A percentile compares a stretch with the other conserved stretches of the same genome.
Evolutionary conservation across 2,113 vertebrate species (phyloP).

Genomic region (Laterallus jamaicensis): DNA sequence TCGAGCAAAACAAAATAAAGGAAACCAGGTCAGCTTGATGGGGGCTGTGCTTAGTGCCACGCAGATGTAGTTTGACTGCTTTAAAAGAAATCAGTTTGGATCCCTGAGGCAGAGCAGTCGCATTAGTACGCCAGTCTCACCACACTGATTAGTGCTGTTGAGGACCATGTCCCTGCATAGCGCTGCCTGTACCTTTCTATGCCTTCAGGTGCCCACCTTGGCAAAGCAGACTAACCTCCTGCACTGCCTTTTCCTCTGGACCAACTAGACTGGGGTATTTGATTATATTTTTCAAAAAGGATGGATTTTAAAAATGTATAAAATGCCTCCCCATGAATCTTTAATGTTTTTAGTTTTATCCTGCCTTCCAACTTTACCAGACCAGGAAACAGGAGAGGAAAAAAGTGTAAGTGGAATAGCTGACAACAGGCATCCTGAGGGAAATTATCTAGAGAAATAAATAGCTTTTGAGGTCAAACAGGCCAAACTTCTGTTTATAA

Average conservation of each 20-base stretch:
- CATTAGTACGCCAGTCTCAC: fast-evolving
- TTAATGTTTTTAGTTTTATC: background rate
- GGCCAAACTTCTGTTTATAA: background rate
- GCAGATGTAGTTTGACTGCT: background rate
- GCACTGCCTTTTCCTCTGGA: background rate
- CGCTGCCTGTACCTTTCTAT: fast-evolving
- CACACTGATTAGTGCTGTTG: background rate
- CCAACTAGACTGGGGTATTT: background rate
- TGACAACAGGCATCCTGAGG: background rate
- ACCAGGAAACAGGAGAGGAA: background rate
- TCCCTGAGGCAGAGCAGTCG: background rate
- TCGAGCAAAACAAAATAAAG: background rate
- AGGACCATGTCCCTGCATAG: background rate
- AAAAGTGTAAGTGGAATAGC: background rate
- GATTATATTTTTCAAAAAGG: background rate
- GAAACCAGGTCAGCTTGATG: background rate
- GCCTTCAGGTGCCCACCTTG: background rate
- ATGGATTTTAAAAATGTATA: background rate
- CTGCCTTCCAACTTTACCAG: background rate
- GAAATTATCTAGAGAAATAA: background rate
- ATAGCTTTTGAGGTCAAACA: background rate
- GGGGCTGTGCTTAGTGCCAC: background rate
- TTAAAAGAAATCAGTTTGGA: background rate
- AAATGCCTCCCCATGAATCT: background rate
- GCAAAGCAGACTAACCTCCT: background rate